These are phyloP conservation scores for Anthopleura sola DNA, from an alignment of 64 coral and sea anemone species.

Conservation along the genomic window DNA sequence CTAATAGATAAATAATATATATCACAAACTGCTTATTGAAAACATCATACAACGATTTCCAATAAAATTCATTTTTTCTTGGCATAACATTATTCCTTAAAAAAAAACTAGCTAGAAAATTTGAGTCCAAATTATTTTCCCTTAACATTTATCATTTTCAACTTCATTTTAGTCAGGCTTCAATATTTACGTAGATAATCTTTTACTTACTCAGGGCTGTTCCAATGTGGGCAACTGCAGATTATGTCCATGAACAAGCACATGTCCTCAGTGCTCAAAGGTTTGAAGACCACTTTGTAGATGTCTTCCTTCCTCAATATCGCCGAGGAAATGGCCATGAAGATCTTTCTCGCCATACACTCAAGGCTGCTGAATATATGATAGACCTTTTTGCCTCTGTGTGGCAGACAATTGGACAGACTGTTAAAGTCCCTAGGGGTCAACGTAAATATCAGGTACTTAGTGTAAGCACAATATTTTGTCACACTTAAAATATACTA, in stretches of 20 bases:
- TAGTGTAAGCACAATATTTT: no score
- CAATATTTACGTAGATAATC: not conserved
- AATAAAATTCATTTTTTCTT: no score
- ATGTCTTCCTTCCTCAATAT: not conserved
- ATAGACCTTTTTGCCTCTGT: slow-evolving; percentile 17
- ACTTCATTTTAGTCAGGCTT: not conserved
- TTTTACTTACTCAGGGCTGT: not conserved
- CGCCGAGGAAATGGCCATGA: not conserved
- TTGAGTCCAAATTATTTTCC: no score
- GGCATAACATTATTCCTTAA: no score
- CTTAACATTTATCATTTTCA: no score
- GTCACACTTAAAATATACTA: no score
- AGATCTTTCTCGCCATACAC: not conserved
- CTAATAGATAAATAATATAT: no score
- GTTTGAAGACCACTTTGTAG: not conserved
- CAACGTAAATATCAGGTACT: slow-evolving; percentile 31
- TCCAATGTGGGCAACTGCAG: slow-evolving; percentile 21
- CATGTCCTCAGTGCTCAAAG: not conserved
- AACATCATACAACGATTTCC: no score
- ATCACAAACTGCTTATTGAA: no score
- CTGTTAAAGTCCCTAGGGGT: slow-evolving; percentile 5
- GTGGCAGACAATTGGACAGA: slow-evolving; percentile 22
- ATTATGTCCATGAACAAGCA: not conserved
- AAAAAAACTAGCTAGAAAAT: no score
- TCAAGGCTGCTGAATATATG: slow-evolving; percentile 31